Evolutionary conservation across 1,140 invertebrate species (phyloP).

Genomic region (Macrobrachium rosenbergii): DNA sequence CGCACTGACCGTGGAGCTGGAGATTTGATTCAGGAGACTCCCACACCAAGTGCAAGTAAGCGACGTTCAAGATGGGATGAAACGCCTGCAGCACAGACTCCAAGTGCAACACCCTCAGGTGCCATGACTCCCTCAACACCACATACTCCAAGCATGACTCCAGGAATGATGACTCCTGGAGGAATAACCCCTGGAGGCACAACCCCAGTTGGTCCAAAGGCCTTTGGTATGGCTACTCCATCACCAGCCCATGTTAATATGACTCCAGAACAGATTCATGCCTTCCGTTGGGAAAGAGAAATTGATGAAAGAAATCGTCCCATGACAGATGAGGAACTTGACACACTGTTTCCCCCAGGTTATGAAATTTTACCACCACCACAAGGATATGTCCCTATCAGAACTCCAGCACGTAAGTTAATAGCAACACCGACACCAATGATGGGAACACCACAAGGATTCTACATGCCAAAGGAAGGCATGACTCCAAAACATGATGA

Average conservation of each 20-base stretch:
- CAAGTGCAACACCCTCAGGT: conserved; percentile 67
- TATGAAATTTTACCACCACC: conserved; percentile 98
- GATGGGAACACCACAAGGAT: conserved; percentile 91
- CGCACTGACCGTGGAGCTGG: conserved; percentile 85
- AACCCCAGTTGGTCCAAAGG: conserved; percentile 95
- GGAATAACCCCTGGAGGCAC: conserved; percentile 81
- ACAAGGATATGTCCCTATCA: conserved; percentile 92
- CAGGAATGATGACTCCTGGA: conserved; percentile 77
- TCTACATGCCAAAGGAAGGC: conserved; percentile 91
- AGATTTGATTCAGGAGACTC: conserved; percentile 90
- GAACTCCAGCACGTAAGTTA: conserved; percentile 96
- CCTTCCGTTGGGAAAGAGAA: conserved; percentile 98
- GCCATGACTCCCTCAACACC: conserved; percentile 71
- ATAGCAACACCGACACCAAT: conserved; percentile 96
- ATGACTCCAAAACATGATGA: conserved; percentile 88
- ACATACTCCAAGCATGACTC: conserved; percentile 78
- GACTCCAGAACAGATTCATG: conserved; percentile 99
- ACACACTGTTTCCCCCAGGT: conserved; percentile 96
- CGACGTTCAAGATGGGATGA: conserved; percentile 94
- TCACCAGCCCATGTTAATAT: conserved; percentile 95
- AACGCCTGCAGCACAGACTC: conserved; percentile 79
- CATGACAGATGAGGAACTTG: conserved; percentile 96
- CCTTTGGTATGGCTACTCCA: conserved; percentile 98
- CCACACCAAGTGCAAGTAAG: conserved; percentile 93
- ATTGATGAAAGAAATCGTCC: conserved; percentile 98